Percentiles rank a stretch among this genome's conserved stretches.
phyloP scores from a whole-genome alignment of 2,888 invertebrate species.

The Agrenia bidenticulata region DNA sequence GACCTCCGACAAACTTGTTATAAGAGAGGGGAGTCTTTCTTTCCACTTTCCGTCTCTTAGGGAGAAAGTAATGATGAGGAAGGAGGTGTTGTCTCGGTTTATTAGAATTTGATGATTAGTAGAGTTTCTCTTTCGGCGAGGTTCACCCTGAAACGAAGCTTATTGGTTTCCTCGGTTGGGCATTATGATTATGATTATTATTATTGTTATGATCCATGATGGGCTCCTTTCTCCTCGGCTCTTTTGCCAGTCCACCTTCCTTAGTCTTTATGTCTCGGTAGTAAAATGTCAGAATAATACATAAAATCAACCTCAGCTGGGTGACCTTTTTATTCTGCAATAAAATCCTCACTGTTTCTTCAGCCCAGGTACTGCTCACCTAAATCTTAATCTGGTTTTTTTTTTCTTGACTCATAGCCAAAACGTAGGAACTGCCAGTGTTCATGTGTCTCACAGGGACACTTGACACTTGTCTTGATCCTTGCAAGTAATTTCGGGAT shows the following conservation, averaged over 20 bases:
- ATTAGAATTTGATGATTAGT: constrained; percentile 14
- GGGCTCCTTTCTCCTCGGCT: neutral
- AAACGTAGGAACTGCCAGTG: too few relatives aligned
- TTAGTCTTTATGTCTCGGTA: neutral
- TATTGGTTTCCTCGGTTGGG: constrained; percentile 1
- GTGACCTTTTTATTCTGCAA: constrained; percentile 6
- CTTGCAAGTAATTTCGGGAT: too few relatives aligned
- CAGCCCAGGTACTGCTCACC: neutral
- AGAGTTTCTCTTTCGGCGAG: constrained; percentile 1
- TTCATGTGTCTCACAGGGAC: too few relatives aligned
- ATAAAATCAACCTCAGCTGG: neutral
- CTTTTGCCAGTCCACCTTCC: neutral
- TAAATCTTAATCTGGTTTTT: neutral
- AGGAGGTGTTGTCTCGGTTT: constrained; percentile 17
- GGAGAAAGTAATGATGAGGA: constrained; percentile 9
- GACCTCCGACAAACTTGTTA: too few relatives aligned
- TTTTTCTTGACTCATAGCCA: too few relatives aligned
- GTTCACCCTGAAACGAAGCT: neutral
- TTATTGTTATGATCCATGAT: constrained; percentile 8
- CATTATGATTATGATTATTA: constrained; percentile 11
- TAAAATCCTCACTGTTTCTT: neutral
- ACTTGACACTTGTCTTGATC: too few relatives aligned
- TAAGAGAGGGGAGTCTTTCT: too few relatives aligned
- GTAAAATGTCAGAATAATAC: neutral
- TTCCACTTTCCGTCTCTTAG: too few relatives aligned